These are phyloP conservation scores for Vanessa tameamea DNA, from an alignment of 1,140 invertebrate genomes.

Conservation along the genomic window DNA sequence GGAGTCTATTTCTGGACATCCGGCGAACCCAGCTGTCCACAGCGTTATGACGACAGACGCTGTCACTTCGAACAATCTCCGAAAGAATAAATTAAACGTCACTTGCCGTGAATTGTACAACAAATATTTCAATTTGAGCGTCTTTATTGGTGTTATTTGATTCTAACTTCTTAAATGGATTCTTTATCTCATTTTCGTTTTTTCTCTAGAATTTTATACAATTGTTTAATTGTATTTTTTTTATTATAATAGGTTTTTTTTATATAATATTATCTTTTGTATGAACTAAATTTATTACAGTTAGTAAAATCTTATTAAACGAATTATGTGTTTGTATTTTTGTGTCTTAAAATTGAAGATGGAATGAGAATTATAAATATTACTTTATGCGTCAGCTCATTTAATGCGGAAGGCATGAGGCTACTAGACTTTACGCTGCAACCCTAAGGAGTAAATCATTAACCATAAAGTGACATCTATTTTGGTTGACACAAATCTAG, in stretches of 20 bases:
- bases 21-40: constrained; percentile 65
- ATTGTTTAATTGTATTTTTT: background rate
- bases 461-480: too few relatives aligned
- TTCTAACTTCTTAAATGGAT: constrained; percentile 11
- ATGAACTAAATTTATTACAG: background rate
- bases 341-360: too few relatives aligned
- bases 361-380: too few relatives aligned
- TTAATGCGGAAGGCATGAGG: too few relatives aligned
- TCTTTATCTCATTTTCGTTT: background rate
- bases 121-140: constrained; percentile 30
- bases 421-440: too few relatives aligned
- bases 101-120: constrained; percentile 38
- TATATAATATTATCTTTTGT: background rate
- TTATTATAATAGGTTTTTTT: background rate
- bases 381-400: too few relatives aligned
- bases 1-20: constrained; percentile 67
- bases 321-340: too few relatives aligned
- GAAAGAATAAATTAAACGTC: constrained; percentile 63
- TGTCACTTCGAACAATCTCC: constrained; percentile 61
- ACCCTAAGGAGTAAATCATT: too few relatives aligned
- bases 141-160: constrained; percentile 16
- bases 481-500: too few relatives aligned
- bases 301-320: too few relatives aligned
- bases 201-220: background rate
- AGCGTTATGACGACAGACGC: constrained; percentile 62